Base-by-base conservation (phyloP, 2,888 invertebrate species). In the Philaethria dido region DNA sequence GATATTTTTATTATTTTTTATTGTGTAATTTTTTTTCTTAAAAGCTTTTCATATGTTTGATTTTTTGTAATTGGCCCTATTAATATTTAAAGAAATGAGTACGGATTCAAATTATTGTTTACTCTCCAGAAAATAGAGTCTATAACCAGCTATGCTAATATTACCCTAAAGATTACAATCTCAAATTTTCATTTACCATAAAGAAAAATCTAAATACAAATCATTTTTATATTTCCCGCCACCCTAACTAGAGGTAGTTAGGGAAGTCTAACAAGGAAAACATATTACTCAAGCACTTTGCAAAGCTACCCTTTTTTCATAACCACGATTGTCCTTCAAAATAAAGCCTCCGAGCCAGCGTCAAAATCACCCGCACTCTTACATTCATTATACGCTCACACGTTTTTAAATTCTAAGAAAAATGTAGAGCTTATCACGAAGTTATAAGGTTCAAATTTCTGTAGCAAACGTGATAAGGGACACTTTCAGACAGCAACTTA, bases 371-470 rank as follows among this genome's bases (percentile, higher is more conserved):
- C 66, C 72, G 65, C 69, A 66, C 71, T 69, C 60, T 64, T 64
- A 60, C 33, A 64, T 72, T 72, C 69, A 69, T 73, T 68, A 70
- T 44, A 64, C 69, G 69, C 67, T 66, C 69, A 62, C 66, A 69
- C 57, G 62, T 61, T 68, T 69, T 66, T 50, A 64, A 66, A 64
- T 52, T 18, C 48, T 29, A 55, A 16, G 11, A 33, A n/a, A 14
- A n/a, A 22, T 18, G 16, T 59, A 16, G 2, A 14, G 25, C 44
- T 44, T 50, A 65, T 20, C 3, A 11, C 6, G 1, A 20, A 8
- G 9, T 3, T 0, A n/a, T 44, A 65, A 44, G 18, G 52, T 52
- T 8, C 18, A 60, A 29, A 50, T 44, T 60, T 4, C 25, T 22
- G 16, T 47, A 16, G 25, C 42, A 36, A 20, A 22, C 6, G 3